Evolutionary conservation across 2,113 vertebrate species (phyloP).

Genomic region (Mirza zaza): DNA sequence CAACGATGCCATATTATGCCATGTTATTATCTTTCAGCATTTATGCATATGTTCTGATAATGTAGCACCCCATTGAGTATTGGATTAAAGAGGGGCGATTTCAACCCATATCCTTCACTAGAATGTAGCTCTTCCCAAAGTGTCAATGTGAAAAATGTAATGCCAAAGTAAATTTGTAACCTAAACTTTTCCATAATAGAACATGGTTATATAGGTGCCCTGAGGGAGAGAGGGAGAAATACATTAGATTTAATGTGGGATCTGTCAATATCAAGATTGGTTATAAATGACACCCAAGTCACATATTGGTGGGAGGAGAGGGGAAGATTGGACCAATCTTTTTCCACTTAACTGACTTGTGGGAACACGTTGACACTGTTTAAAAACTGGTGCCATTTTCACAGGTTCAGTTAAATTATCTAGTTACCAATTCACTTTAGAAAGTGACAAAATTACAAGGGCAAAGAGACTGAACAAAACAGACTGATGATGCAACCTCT

Average conservation of each 20-base stretch:
- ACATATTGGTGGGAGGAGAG: not conserved
- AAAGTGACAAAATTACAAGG: slow-evolving; percentile 8
- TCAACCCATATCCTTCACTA: slow-evolving; percentile 11
- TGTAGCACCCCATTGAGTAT: not conserved
- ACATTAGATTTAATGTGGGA: not conserved
- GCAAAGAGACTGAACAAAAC: not conserved
- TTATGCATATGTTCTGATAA: slow-evolving; percentile 25
- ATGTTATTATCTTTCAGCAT: slow-evolving; percentile 52
- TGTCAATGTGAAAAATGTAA: slow-evolving; percentile 20
- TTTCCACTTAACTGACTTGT: not conserved
- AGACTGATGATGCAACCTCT: not conserved
- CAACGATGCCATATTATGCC: slow-evolving; percentile 34
- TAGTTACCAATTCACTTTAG: slow-evolving; percentile 28
- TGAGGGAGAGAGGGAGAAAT: not conserved
- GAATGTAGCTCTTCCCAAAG: not conserved
- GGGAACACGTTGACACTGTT: not conserved
- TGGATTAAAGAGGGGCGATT: not conserved
- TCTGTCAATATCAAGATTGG: not conserved
- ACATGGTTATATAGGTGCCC: not conserved
- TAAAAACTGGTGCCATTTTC: not conserved
- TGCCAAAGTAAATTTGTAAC: not conserved
- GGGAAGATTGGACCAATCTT: not conserved
- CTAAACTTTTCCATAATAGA: not conserved
- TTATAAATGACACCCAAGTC: not conserved
- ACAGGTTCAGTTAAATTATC: not conserved